Conservation (phyloP, 1,140 invertebrate genomes). For the Campodea augens region DNA sequence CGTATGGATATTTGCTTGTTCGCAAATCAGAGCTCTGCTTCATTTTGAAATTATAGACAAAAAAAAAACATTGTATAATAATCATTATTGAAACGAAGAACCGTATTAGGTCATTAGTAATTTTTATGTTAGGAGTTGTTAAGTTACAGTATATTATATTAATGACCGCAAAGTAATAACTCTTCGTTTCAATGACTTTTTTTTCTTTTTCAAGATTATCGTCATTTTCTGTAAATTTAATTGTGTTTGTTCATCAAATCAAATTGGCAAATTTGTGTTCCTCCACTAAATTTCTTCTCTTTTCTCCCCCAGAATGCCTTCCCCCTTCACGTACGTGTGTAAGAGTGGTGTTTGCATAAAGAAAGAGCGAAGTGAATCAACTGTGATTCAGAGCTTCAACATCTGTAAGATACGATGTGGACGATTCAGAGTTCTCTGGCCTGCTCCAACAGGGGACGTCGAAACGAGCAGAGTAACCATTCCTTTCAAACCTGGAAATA, state of each 20-base stretch:
- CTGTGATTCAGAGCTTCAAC: slow-evolving; percentile 16
- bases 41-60: too few relatives aligned
- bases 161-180: background rate
- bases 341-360: slow-evolving; percentile 17
- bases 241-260: background rate
- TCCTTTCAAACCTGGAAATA: slow-evolving; percentile 17
- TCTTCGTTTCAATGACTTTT: background rate
- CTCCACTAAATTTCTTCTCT: background rate
- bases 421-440: slow-evolving; percentile 17
- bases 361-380: slow-evolving; percentile 16
- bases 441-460: slow-evolving; percentile 17
- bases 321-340: slow-evolving; percentile 16
- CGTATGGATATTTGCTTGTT: too few relatives aligned
- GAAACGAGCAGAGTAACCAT: slow-evolving; percentile 16
- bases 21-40: too few relatives aligned
- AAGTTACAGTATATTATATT: too few relatives aligned
- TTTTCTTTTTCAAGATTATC: background rate
- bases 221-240: background rate
- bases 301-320: slow-evolving; percentile 14
- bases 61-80: too few relatives aligned
- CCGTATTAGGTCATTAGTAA: too few relatives aligned
- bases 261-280: background rate
- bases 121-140: too few relatives aligned
- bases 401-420: slow-evolving; percentile 15
- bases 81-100: too few relatives aligned